A percentile compares a stretch with the other conserved stretches of the same genome.
Conservation (phyloP, 2,797 vertebrate species). For the Dallia pectoralis region DNA sequence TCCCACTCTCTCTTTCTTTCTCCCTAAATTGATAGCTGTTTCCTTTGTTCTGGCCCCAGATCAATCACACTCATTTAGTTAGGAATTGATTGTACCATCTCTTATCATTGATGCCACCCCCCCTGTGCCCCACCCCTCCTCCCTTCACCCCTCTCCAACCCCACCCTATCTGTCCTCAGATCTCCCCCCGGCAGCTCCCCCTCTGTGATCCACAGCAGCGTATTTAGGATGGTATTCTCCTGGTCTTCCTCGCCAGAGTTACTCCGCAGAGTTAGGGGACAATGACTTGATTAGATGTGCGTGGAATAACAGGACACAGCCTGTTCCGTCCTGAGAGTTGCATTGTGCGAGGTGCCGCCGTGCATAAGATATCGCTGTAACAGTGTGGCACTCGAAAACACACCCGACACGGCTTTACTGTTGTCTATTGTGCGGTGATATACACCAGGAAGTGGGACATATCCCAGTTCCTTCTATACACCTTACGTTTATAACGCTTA, state of each 20-base stretch:
- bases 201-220: constrained; percentile 30
- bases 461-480: constrained; percentile 11
- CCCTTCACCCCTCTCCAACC: constrained; percentile 7
- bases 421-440: constrained; percentile 18
- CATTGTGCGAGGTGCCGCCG: constrained; percentile 26
- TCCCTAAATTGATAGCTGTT: constrained; percentile 35
- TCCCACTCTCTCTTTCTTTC: constrained; percentile 15
- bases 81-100: constrained; percentile 67
- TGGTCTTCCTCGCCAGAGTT: constrained; percentile 42
- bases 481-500: constrained; percentile 15
- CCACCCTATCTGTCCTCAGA: neutral
- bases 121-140: constrained; percentile 16
- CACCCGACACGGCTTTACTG: constrained; percentile 26
- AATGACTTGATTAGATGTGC: constrained; percentile 63
- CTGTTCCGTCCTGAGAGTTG: constrained; percentile 46
- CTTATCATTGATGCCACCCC: constrained; percentile 55
- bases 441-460: constrained; percentile 20
- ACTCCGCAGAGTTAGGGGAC: constrained; percentile 53
- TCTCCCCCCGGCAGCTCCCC: neutral
- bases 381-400: constrained; percentile 27
- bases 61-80: constrained; percentile 70
- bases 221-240: constrained; percentile 44
- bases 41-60: constrained; percentile 63
- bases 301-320: constrained; percentile 48
- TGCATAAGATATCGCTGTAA: constrained; percentile 41